Evolutionary conservation across 2,113 vertebrate genomes (phyloP).

Genomic region (Platysteira castanea): DNA sequence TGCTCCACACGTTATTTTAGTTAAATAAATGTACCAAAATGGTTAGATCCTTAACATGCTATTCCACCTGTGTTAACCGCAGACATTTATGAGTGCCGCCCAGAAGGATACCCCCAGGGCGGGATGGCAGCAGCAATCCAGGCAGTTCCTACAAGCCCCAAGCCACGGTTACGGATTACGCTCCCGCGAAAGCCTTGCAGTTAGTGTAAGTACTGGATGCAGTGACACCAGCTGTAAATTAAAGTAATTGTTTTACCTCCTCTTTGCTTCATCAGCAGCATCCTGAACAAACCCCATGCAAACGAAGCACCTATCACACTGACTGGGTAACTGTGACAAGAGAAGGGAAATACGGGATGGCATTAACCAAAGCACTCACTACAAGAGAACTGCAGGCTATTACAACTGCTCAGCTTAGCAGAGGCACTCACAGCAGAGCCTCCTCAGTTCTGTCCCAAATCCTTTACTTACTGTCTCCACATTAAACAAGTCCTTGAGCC

Average conservation of each 20-base stretch:
- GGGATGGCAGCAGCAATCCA: slow-evolving; percentile 49
- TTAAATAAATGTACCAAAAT: not conserved
- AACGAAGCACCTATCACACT: too few species aligned
- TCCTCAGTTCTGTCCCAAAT: not conserved
- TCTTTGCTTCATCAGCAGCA: not conserved
- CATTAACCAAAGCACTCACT: not conserved
- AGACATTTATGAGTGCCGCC: slow-evolving; percentile 56
- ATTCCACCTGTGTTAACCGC: slow-evolving; percentile 74
- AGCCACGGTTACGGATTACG: not conserved
- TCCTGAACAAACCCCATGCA: not conserved
- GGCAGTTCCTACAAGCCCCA: slow-evolving; percentile 24
- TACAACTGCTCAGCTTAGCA: not conserved
- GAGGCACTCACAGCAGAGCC: not conserved
- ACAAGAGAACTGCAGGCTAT: not conserved
- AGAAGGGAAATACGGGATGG: not conserved
- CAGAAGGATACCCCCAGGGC: slow-evolving; percentile 22
- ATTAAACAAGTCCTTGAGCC: not conserved
- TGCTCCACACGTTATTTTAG: not conserved
- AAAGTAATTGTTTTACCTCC: not conserved
- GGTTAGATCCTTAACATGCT: slow-evolving; percentile 64
- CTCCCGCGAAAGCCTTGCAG: slow-evolving; percentile 7
- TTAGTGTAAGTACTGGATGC: not conserved
- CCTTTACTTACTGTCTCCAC: not conserved
- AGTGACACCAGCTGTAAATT: not conserved
- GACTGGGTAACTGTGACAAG: not conserved